Conservation (phyloP, 2,797 vertebrate species). For the Ibycter americanus region DNA sequence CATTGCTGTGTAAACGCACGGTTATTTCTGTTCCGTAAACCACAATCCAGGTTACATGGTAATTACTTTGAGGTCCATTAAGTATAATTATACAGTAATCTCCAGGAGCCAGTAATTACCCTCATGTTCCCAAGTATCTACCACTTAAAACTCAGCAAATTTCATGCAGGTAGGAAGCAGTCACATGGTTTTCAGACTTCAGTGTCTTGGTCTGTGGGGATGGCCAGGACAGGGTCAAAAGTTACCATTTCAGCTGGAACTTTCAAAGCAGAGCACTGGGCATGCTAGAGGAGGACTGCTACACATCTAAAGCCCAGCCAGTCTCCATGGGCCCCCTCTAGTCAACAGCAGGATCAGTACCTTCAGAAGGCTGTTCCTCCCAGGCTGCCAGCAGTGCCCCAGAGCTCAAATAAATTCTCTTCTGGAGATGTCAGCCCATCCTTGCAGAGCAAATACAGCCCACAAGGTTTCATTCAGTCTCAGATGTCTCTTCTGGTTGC, state of each 20-base stretch:
- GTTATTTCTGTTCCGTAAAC: conserved; percentile 68
- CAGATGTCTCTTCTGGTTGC: not conserved
- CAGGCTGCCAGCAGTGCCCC: not conserved
- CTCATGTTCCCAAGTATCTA: conserved; percentile 57
- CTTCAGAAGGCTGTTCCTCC: not conserved
- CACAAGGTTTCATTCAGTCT: not conserved
- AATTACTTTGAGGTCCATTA: conserved; percentile 73
- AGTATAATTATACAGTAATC: conserved; percentile 67
- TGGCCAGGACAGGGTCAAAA: not conserved
- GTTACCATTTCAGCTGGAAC: not conserved
- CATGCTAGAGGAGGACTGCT: not conserved
- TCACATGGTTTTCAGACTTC: not conserved
- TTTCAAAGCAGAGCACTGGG: not conserved
- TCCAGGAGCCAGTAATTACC: conserved; percentile 67
- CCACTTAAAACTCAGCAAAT: conserved; percentile 28
- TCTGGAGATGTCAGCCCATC: not conserved
- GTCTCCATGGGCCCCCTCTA: not conserved
- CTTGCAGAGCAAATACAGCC: not conserved
- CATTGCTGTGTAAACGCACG: conserved; percentile 36
- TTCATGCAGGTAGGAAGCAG: conserved; percentile 60
- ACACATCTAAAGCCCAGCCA: not conserved
- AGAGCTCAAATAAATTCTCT: not conserved
- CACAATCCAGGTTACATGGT: conserved; percentile 46
- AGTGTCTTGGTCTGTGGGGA: not conserved
- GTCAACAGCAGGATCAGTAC: not conserved